Conservation (phyloP, 1,140 invertebrate species). For the Idris sp. region DNA sequence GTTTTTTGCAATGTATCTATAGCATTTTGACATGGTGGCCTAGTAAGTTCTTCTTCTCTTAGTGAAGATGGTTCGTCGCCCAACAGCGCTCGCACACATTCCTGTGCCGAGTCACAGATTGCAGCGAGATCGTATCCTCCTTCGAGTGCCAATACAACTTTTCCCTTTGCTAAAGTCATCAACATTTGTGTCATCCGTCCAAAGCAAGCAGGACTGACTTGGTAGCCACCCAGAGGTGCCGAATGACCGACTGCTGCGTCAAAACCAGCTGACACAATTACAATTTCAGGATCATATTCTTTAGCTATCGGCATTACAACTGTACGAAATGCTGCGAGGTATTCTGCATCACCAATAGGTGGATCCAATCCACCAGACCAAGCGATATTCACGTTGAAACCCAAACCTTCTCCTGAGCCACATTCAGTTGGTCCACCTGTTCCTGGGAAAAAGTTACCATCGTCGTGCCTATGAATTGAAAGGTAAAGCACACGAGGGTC, state of each 20-base stretch:
- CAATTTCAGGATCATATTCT: conserved; percentile 95
- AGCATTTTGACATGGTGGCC: conserved; percentile 89
- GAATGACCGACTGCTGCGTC: conserved; percentile 97
- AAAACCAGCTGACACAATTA: conserved; percentile 98
- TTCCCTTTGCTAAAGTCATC: conserved; percentile 92
- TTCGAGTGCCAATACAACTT: conserved; percentile 92
- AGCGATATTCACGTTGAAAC: conserved; percentile 97
- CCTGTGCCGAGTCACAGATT: conserved; percentile 98
- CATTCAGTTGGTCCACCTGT: conserved; percentile 95
- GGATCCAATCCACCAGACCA: conserved; percentile 95
- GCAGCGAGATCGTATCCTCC: conserved; percentile 97
- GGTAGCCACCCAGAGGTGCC: conserved; percentile 95
- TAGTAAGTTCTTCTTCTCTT: conserved; percentile 86
- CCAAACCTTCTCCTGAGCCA: conserved; percentile 93
- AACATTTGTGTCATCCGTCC: conserved; percentile 97
- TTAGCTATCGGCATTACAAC: conserved; percentile 95
- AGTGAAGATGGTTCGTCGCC: conserved; percentile 89
- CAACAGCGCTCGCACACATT: conserved; percentile 93
- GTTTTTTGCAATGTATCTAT: conserved; percentile 92
- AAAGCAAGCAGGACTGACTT: conserved; percentile 95
- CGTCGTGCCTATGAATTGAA: conserved; percentile 99
- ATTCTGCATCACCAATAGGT: conserved; percentile 97
- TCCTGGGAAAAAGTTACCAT: conserved; percentile 99
- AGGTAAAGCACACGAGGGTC: conserved; percentile 97
- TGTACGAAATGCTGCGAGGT: conserved; percentile 96